A percentile compares a stretch with the other conserved stretches of the same genome.
Evolutionary conservation across 2,797 vertebrate species (phyloP).

Genomic region (Sebastes flavidus): DNA sequence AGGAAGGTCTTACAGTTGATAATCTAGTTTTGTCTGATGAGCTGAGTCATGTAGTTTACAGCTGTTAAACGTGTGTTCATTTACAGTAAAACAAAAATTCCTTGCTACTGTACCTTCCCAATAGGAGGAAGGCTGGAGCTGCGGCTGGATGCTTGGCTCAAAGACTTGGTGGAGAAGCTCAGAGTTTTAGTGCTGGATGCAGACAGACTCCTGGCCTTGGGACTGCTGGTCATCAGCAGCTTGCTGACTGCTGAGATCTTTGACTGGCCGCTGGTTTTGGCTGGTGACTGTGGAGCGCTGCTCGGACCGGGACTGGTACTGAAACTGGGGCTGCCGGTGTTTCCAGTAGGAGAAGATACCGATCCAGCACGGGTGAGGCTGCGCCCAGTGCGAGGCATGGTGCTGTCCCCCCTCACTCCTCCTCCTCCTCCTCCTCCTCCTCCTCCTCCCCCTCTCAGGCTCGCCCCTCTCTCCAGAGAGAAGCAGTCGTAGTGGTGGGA

Average conservation of each 20-base stretch:
- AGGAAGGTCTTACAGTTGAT: background rate
- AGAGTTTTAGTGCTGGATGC: conserved; percentile 93
- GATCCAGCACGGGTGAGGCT: conserved; percentile 86
- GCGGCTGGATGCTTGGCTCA: conserved; percentile 91
- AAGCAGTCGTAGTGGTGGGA: conserved; percentile 92
- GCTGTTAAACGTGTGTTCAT: background rate
- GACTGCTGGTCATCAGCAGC: conserved; percentile 94
- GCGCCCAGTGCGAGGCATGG: conserved; percentile 90
- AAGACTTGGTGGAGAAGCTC: conserved; percentile 97
- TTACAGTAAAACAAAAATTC: background rate
- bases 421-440: conserved; percentile 79
- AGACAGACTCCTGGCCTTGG: conserved; percentile 92
- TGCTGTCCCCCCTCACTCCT: conserved; percentile 85
- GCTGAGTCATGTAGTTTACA: background rate
- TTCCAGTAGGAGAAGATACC: conserved; percentile 79
- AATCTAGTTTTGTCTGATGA: background rate
- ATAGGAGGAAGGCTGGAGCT: conserved; percentile 90
- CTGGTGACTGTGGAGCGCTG: conserved; percentile 86
- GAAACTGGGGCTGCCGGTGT: conserved; percentile 52
- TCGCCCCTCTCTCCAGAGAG: conserved; percentile 92
- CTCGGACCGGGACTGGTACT: conserved; percentile 53
- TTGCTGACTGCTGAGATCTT: conserved; percentile 97
- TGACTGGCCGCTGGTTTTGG: conserved; percentile 86
- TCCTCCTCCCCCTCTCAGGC: conserved; percentile 83
- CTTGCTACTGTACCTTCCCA: conserved; percentile 78